phyloP scores from a whole-genome alignment of 2,888 invertebrate species.

The Papilio demoleus region DNA sequence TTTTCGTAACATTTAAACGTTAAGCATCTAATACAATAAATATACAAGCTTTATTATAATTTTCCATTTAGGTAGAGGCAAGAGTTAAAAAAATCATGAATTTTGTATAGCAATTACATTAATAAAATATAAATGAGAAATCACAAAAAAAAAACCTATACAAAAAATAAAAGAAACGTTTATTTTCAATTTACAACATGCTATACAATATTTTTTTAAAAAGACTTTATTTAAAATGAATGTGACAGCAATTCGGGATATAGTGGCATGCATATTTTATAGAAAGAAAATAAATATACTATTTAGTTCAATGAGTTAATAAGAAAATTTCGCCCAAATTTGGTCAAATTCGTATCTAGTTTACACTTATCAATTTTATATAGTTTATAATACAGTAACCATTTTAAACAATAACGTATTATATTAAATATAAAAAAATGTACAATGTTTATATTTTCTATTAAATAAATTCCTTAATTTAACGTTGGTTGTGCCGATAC shows the following conservation, averaged over 20 bases:
- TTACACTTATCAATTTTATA: slow-evolving; percentile 26
- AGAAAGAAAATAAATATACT: neutral
- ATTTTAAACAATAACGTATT: slow-evolving; percentile 52
- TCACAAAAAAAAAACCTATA: neutral
- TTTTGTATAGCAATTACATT: neutral
- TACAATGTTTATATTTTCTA: slow-evolving; percentile 75
- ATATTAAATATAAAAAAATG: slow-evolving; percentile 66
- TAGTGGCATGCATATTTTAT: slow-evolving; percentile 38
- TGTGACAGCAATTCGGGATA: neutral
- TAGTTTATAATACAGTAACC: slow-evolving; percentile 58
- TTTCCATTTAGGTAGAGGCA: neutral
- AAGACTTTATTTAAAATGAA: neutral
- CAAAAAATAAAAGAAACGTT: neutral
- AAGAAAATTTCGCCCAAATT: neutral
- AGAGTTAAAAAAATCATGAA: neutral
- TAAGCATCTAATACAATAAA: neutral
- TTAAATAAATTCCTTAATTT: slow-evolving; percentile 76
- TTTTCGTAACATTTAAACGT: too few relatives aligned
- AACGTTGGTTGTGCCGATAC: slow-evolving; percentile 79
- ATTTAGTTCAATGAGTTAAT: neutral
- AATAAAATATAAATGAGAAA: neutral
- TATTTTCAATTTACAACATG: slow-evolving; percentile 8
- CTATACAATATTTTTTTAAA: neutral
- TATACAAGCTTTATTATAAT: slow-evolving; percentile 11
- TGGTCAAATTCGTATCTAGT: slow-evolving; percentile 23